Conservation (phyloP, 2,797 vertebrate genomes). For the Sebastes diaconus region DNA sequence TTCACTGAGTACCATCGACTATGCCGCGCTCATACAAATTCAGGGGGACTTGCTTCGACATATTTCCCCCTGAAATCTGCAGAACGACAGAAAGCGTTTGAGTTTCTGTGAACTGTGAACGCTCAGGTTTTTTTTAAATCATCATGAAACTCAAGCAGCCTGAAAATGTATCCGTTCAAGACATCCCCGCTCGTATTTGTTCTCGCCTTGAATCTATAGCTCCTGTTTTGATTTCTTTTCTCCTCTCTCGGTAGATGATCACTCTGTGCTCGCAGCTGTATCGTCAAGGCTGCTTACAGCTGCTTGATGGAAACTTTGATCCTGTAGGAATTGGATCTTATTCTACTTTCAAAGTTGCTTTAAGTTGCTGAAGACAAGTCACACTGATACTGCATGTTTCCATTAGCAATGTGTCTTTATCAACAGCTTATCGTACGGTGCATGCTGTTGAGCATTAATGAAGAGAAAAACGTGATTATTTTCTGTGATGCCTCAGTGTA, state of each 20-base stretch:
- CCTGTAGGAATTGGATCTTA: neutral
- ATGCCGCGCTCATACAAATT: slow-evolving; percentile 2
- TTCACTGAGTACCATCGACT: neutral
- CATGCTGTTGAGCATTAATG: neutral
- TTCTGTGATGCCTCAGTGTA: neutral
- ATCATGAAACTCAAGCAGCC: slow-evolving; percentile 35
- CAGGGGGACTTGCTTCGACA: neutral
- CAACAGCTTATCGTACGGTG: no score
- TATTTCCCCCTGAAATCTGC: neutral
- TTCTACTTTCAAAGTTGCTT: neutral
- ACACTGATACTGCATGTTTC: neutral
- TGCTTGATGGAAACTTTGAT: slow-evolving; percentile 1
- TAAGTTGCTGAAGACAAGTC: neutral
- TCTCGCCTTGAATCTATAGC: slow-evolving; percentile 1
- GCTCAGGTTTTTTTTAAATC: slow-evolving; percentile 27
- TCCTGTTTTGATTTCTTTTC: slow-evolving; percentile 11
- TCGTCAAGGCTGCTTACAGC: neutral
- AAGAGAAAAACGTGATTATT: no score
- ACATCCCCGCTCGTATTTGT: neutral
- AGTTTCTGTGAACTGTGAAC: slow-evolving; percentile 12
- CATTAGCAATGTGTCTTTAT: neutral
- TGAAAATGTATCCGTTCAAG: slow-evolving; percentile 24
- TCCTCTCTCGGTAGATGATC: neutral
- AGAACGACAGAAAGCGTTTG: neutral
- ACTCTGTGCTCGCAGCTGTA: neutral